These are phyloP conservation scores for Steinernema carpocapsae DNA, from an alignment of 2,888 invertebrate species.

Conservation along the genomic window DNA sequence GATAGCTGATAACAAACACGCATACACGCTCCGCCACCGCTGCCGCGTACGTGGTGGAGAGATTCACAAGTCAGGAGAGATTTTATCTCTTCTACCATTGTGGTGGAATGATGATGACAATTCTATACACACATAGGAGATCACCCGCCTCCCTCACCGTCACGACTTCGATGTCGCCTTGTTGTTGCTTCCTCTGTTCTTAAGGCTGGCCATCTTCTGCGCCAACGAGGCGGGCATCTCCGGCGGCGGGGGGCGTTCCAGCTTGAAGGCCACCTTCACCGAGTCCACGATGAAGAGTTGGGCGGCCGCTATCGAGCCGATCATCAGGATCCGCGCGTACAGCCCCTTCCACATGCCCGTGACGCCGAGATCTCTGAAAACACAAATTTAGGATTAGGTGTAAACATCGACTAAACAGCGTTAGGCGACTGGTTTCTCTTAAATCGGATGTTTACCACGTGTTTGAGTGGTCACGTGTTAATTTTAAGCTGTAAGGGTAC, in stretches of 20 bases:
- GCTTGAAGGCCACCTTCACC: constrained; percentile 42
- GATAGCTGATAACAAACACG: too few relatives aligned
- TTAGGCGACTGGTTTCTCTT: too few relatives aligned
- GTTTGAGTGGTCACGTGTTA: too few relatives aligned
- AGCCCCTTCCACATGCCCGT: constrained; percentile 46
- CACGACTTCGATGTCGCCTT: too few relatives aligned
- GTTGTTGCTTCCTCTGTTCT: too few relatives aligned
- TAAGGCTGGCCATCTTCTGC: constrained; percentile 13
- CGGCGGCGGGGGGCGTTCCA: constrained; percentile 38
- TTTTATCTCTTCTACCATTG: too few relatives aligned
- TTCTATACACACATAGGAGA: background rate
- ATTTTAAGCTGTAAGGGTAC: too few relatives aligned
- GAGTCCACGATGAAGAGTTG: constrained; percentile 46
- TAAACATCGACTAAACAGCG: too few relatives aligned
- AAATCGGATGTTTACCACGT: too few relatives aligned
- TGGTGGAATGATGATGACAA: background rate
- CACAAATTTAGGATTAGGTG: too few relatives aligned
- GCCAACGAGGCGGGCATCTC: constrained; percentile 33
- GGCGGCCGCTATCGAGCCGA: constrained; percentile 45
- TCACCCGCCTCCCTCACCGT: background rate
- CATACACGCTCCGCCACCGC: too few relatives aligned
- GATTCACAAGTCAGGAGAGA: constrained; percentile 28
- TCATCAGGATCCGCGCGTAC: constrained; percentile 45
- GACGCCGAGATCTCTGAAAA: constrained; percentile 37
- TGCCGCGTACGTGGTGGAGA: too few relatives aligned